Evolutionary conservation across 2,888 invertebrate genomes (phyloP), one percentile per base, ranked within the genome.

Genomic region (Xylocampa areola): DNA sequence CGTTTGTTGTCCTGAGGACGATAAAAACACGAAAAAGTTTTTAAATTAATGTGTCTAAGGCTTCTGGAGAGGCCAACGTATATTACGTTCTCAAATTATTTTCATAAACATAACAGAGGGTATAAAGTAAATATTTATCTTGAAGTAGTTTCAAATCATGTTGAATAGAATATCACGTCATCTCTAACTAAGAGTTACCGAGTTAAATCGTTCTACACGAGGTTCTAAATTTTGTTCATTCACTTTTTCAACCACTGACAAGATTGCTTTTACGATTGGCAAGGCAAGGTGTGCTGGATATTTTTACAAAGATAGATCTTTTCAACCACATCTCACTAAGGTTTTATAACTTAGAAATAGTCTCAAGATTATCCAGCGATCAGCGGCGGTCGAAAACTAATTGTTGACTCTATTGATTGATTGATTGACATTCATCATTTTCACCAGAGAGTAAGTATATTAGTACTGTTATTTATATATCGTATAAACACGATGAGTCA

Each of bases 401-500:
- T n/a, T n/a, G n/a, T n/a, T n/a, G n/a, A n/a, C n/a, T n/a, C n/a
- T n/a, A n/a, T n/a, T n/a, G n/a, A 60, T 41, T 49, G 50, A 58
- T 54, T 16, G 52, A 43, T 50, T 57, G 62, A 49, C 47, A 62
- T 52, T 57, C 53, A 49, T 13, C 41, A 10, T 6, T 47, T 37
- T 37, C 23, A 16, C 6, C 17, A 11, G 21, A 23, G 29, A 16
- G 21, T 41, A 30, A 44, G 43, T 41, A 36, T 47, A 57, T 47
- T 55, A 32, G 37, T 53, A 51, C 23, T 48, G 50, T 40, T 69
- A 55, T 67, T 60, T 68, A 61, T 49, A 29, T 35, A 32, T 48
- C 69, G 64, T 77, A 82, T 85, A 85, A 87, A 86, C 82, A 84
- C 16, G 51, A 59, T 87, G 89, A 90, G 74, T 90, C 89, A 87